These are phyloP conservation scores for Zophobas morio DNA, from an alignment of 1,140 invertebrate genomes.

Conservation along the genomic window DNA sequence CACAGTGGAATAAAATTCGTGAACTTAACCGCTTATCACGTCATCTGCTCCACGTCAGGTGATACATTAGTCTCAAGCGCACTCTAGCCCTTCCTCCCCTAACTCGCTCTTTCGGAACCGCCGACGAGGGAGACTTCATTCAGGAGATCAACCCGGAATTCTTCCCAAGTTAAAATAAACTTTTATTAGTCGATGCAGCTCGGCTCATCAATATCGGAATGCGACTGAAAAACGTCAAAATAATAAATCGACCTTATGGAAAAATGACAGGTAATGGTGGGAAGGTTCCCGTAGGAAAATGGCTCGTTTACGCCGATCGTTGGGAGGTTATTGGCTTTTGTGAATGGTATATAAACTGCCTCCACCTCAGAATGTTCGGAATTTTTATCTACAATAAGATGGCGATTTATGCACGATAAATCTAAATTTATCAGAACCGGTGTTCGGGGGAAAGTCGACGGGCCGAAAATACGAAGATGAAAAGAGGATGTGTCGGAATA, in stretches of 20 bases:
- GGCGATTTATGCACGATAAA: constrained; percentile 12
- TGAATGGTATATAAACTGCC: constrained; percentile 29
- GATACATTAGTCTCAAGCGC: neutral
- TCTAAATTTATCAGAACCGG: constrained; percentile 8
- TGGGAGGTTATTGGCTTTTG: constrained; percentile 27
- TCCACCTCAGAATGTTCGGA: constrained; percentile 14
- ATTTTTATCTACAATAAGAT: constrained; percentile 15
- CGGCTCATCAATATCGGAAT: neutral
- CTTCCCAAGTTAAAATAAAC: constrained; percentile 10
- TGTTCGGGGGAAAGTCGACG: neutral
- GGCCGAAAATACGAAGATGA: neutral
- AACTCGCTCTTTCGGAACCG: neutral
- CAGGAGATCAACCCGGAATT: constrained; percentile 11
- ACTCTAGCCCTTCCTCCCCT: neutral
- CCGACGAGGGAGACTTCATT: neutral
- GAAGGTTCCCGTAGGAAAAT: constrained; percentile 25
- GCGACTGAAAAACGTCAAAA: constrained; percentile 19
- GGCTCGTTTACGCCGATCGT: constrained; percentile 33
- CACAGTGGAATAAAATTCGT: no score
- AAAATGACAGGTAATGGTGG: constrained; percentile 37
- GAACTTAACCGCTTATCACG: no score
- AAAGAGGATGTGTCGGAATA: neutral
- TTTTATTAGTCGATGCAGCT: constrained; percentile 8
- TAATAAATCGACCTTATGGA: constrained; percentile 18
- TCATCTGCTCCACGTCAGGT: neutral